Conservation (phyloP, 2,797 vertebrate genomes). For the Sylvia borin region DNA sequence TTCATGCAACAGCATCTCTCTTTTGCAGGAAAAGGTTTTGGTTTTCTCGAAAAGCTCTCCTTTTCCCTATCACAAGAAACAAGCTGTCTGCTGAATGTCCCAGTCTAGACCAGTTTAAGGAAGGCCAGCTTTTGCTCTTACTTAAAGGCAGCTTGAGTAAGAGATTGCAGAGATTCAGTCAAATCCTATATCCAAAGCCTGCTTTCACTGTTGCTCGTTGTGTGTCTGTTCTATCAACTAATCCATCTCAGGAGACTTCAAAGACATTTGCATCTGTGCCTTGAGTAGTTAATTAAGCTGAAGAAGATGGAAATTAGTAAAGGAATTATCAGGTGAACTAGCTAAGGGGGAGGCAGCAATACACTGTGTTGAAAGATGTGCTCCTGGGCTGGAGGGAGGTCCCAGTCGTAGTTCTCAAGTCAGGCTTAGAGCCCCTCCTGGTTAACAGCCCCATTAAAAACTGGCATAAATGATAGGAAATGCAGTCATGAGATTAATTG, state of each 20-base stretch:
- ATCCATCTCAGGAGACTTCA: neutral
- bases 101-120: neutral
- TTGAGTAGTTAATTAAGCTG: conserved; percentile 35
- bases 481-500: neutral
- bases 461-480: neutral
- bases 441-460: neutral
- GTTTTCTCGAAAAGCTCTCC: neutral
- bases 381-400: neutral
- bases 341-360: neutral
- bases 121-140: neutral
- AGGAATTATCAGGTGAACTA: neutral
- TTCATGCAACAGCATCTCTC: neutral
- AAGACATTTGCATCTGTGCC: neutral
- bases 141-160: neutral
- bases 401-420: neutral
- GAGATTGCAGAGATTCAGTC: neutral
- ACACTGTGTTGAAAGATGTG: neutral
- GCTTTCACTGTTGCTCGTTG: neutral
- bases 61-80: neutral
- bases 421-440: neutral
- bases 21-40: neutral
- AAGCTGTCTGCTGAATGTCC: neutral
- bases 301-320: conserved; percentile 2
- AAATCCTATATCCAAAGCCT: neutral
- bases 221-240: neutral